These are phyloP conservation scores for Pseudochromis fuscus DNA, from an alignment of 2,797 vertebrate species.

Conservation along the genomic window DNA sequence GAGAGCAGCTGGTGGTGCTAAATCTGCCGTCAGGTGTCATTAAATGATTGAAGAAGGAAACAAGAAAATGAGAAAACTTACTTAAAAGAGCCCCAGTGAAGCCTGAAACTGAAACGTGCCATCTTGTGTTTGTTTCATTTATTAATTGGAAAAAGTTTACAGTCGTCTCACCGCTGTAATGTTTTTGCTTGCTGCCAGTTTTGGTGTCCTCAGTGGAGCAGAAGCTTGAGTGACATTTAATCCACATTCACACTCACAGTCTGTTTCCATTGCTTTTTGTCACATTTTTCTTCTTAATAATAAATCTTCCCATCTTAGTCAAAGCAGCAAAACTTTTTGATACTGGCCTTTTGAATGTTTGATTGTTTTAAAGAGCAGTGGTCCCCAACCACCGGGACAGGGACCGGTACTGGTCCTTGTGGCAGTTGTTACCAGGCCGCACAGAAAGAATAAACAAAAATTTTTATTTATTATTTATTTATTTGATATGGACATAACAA, in stretches of 20 bases:
- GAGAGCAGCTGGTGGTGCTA: not conserved
- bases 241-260: not conserved
- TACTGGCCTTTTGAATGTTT: not conserved
- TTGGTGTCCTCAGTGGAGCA: not conserved
- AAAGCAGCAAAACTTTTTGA: not conserved
- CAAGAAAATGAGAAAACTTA: not conserved
- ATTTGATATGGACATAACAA: no score
- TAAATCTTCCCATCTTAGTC: no score
- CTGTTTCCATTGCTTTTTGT: not conserved
- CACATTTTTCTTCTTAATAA: not conserved
- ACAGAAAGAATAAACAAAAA: no score
- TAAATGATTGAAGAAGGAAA: not conserved
- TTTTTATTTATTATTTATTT: no score
- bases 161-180: not conserved
- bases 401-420: no score
- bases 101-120: not conserved
- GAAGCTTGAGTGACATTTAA: not conserved
- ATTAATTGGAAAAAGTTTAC: not conserved
- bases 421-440: no score
- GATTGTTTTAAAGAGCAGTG: not conserved
- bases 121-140: not conserved
- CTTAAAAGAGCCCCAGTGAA: not conserved
- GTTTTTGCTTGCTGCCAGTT: not conserved
- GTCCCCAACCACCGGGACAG: no score
- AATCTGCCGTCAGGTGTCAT: conserved; percentile 1